Conservation (phyloP, 2,797 vertebrate genomes). For the Chrosomus eos region DNA sequence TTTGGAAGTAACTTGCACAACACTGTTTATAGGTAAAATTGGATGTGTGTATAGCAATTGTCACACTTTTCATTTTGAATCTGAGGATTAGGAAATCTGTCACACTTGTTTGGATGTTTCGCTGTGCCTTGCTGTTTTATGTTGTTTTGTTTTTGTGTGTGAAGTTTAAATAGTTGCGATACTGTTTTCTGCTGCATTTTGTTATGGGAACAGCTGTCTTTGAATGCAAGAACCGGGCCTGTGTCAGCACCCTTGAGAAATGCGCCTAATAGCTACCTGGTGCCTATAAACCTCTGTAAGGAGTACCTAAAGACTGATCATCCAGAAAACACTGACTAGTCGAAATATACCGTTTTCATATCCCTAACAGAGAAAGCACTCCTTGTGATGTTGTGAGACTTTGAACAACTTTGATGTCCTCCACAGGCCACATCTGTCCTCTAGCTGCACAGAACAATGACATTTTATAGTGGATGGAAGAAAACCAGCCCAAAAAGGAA, state of each 20-base stretch:
- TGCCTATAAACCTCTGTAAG: background rate
- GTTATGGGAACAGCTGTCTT: background rate
- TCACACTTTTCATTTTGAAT: no score
- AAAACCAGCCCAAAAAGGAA: background rate
- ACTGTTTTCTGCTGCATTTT: background rate
- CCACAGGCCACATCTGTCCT: background rate
- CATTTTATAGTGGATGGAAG: background rate
- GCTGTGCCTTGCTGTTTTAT: background rate
- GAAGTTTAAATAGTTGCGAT: background rate
- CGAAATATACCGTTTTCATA: background rate
- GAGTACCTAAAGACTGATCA: background rate
- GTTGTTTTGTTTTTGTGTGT: background rate
- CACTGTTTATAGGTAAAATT: background rate
- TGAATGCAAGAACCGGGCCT: background rate
- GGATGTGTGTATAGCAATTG: background rate
- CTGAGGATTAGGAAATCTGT: background rate
- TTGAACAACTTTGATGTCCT: background rate
- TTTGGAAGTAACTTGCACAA: no score
- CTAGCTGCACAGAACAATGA: background rate
- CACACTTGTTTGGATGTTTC: background rate
- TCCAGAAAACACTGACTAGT: constrained; percentile 11
- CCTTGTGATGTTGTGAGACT: background rate
- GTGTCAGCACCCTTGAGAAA: constrained; percentile 1
- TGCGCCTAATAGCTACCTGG: background rate
- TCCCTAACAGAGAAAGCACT: background rate